Percentiles rank a stretch among this genome's conserved stretches.
Conservation (phyloP, 64 coral and sea anemone genomes). For the Platygyra sinensis region DNA sequence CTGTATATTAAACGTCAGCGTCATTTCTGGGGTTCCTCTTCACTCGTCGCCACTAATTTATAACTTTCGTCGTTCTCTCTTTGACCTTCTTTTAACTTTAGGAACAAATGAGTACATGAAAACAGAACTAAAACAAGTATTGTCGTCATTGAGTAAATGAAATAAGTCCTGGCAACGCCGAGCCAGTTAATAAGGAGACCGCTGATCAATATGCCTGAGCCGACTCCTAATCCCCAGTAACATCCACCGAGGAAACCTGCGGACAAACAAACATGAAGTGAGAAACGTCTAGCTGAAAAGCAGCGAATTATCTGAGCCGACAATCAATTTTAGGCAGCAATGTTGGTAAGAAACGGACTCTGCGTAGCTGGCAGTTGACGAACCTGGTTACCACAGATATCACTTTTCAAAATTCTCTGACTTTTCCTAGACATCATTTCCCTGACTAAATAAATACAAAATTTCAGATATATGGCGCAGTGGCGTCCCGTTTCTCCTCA, state of each 20-base stretch:
- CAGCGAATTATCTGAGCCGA: too few species aligned
- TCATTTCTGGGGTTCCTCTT: not conserved
- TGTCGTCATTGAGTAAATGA: constrained; percentile 12
- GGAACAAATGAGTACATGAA: not conserved
- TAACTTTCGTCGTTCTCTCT: not conserved
- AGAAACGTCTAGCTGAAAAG: not conserved
- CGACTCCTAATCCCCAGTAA: constrained; percentile 20
- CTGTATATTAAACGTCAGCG: not conserved
- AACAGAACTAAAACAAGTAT: not conserved
- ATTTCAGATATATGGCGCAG: too few species aligned
- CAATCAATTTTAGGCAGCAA: too few species aligned
- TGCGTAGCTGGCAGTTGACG: too few species aligned
- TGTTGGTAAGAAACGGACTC: too few species aligned
- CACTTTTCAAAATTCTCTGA: too few species aligned
- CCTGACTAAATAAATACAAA: too few species aligned
- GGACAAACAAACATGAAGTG: not conserved
- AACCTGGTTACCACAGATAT: too few species aligned
- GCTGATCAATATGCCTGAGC: not conserved
- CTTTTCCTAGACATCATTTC: too few species aligned
- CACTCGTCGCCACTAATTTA: not conserved
- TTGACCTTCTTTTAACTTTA: not conserved
- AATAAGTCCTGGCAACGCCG: constrained; percentile 17
- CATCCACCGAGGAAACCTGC: constrained; percentile 4
- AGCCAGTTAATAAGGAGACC: constrained; percentile 23
- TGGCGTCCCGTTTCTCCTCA: too few species aligned